These are phyloP conservation scores for Leptestheria dahalacensis DNA, from an alignment of 1,140 invertebrate species.

Conservation along the genomic window DNA sequence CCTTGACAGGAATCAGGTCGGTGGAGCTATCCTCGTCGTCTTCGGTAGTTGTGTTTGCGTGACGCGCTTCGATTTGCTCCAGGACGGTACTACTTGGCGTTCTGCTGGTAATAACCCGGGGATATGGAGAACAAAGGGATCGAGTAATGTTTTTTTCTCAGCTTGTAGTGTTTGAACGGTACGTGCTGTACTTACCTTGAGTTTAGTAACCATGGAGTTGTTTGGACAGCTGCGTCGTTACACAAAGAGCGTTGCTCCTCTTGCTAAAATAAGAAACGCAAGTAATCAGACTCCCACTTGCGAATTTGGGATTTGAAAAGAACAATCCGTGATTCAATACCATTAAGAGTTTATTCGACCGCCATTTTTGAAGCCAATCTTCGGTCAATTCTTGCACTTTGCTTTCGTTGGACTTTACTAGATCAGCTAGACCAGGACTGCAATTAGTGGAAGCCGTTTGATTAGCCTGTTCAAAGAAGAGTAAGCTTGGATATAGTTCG, in stretches of 20 bases:
- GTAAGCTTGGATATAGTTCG: no score
- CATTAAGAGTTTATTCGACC: neutral
- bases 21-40: neutral
- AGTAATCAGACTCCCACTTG: no score
- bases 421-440: constrained; percentile 1
- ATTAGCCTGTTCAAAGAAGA: no score
- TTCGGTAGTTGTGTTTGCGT: neutral
- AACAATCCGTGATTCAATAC: no score
- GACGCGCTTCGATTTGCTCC: neutral
- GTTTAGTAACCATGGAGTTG: neutral
- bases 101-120: neutral
- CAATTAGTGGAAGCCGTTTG: no score
- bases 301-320: no score
- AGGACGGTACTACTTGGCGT: neutral
- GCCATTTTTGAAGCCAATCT: constrained; percentile 15
- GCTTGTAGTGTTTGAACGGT: neutral
- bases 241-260: no score
- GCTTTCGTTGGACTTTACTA: constrained; percentile 11
- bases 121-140: neutral
- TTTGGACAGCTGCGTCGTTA: neutral
- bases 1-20: neutral
- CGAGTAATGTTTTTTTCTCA: neutral
- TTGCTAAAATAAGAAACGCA: no score
- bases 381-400: constrained; percentile 9
- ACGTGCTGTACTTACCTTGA: neutral